A percentile compares a stretch with the other conserved stretches of the same genome.
Conservation (phyloP, 2,888 invertebrate genomes). For the Coecobrya sp. region DNA sequence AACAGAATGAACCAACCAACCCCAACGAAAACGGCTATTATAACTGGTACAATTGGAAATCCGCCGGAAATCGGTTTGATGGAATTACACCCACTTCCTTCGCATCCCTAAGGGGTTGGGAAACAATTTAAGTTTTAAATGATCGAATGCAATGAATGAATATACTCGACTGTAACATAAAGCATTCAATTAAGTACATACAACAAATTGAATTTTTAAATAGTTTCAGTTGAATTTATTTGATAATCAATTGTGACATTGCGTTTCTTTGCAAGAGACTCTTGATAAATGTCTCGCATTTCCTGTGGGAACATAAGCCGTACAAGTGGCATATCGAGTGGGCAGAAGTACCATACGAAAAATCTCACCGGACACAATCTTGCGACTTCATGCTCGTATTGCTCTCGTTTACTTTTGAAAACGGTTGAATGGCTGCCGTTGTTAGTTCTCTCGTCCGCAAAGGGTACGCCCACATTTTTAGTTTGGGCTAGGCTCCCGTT, state of each 20-base stretch:
- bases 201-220: not conserved
- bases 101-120: conserved; percentile 72
- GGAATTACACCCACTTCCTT: conserved; percentile 67
- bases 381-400: conserved; percentile 28
- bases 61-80: conserved; percentile 70
- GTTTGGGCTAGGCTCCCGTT: not conserved
- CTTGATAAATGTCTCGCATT: conserved; percentile 71
- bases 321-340: conserved; percentile 81
- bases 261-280: conserved; percentile 48
- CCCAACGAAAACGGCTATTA: conserved; percentile 81
- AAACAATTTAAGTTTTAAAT: conserved; percentile 4
- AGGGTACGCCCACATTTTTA: not conserved
- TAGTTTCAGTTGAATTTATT: conserved; percentile 31
- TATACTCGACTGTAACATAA: not conserved
- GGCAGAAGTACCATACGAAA: conserved; percentile 84
- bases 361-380: conserved; percentile 84
- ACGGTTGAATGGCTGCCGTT: not conserved
- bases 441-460: not conserved
- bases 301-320: conserved; percentile 79
- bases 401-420: conserved; percentile 22
- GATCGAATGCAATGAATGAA: too few relatives aligned
- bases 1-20: conserved; percentile 84
- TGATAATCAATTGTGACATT: conserved; percentile 20
- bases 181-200: not conserved
- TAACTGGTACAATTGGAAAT: conserved; percentile 83